These are phyloP conservation scores for Streblospio benedicti DNA, from an alignment of 1,140 invertebrate genomes.

Conservation along the genomic window DNA sequence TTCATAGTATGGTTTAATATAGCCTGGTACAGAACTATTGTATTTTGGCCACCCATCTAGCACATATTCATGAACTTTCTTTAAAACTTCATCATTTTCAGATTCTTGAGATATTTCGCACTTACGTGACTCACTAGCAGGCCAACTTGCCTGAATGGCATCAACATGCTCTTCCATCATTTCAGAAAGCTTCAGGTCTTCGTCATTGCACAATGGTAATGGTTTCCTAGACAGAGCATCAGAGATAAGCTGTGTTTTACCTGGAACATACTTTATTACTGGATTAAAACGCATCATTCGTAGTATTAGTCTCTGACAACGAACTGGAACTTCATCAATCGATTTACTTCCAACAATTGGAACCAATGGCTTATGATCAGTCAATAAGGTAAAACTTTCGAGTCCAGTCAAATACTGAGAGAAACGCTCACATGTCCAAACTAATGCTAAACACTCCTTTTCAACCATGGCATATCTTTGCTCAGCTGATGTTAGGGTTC, in stretches of 20 bases:
- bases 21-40: no score
- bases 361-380: conserved; percentile 37
- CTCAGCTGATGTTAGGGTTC: conserved; percentile 43
- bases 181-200: no score
- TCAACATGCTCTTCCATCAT: no score
- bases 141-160: no score
- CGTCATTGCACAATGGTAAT: no score
- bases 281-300: conserved; percentile 14
- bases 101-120: no score
- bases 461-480: conserved; percentile 49
- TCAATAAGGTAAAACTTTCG: conserved; percentile 23
- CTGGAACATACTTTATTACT: conserved; percentile 15
- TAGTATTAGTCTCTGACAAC: conserved; percentile 19
- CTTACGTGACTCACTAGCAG: no score
- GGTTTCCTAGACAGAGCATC: conserved; percentile 20
- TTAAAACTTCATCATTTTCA: no score
- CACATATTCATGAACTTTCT: no score
- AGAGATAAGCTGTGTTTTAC: conserved; percentile 19
- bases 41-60: no score
- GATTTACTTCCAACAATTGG: conserved; percentile 11
- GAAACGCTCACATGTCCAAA: conserved; percentile 47
- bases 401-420: conserved; percentile 47
- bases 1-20: no score
- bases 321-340: conserved; percentile 13
- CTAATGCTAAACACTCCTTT: conserved; percentile 36